A percentile compares a stretch with the other conserved stretches of the same genome.
phyloP scores from a whole-genome alignment of 2,888 invertebrate genomes.

The Leptopterna dolabrata region DNA sequence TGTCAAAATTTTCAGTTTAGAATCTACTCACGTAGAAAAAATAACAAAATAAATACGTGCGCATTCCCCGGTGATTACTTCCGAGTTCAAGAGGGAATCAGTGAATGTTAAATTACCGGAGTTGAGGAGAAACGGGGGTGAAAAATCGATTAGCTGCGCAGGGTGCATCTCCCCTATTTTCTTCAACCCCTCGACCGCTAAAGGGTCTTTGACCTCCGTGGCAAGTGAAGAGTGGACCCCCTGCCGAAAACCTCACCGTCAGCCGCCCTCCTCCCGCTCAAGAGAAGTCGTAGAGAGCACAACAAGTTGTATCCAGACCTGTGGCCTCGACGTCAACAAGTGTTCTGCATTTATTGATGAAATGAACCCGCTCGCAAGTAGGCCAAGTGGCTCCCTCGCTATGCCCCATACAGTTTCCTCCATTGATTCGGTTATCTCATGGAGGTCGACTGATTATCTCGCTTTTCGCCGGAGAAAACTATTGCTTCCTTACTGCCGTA shows the following conservation, averaged over 20 bases:
- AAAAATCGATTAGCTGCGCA: not conserved
- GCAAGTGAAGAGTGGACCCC: not conserved
- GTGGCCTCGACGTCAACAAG: slow-evolving; percentile 33
- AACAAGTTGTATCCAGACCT: slow-evolving; percentile 36
- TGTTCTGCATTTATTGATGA: not conserved
- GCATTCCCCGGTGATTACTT: no score
- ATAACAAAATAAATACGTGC: no score
- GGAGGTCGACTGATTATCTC: no score
- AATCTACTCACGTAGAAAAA: no score
- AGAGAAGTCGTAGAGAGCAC: not conserved
- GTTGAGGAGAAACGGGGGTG: not conserved
- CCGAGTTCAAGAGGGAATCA: no score
- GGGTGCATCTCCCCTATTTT: not conserved
- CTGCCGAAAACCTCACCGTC: not conserved
- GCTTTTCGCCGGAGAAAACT: no score
- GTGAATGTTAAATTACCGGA: no score
- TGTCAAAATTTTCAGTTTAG: no score
- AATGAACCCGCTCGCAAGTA: not conserved
- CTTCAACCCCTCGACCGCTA: not conserved
- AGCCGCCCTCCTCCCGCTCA: not conserved
- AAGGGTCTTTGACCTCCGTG: not conserved
- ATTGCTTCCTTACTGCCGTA: no score
- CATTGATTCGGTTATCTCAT: no score
- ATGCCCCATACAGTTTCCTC: no score
- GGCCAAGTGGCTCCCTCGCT: not conserved